phyloP scores from a whole-genome alignment of 2,113 vertebrate species.

The Willisornis vidua region DNA sequence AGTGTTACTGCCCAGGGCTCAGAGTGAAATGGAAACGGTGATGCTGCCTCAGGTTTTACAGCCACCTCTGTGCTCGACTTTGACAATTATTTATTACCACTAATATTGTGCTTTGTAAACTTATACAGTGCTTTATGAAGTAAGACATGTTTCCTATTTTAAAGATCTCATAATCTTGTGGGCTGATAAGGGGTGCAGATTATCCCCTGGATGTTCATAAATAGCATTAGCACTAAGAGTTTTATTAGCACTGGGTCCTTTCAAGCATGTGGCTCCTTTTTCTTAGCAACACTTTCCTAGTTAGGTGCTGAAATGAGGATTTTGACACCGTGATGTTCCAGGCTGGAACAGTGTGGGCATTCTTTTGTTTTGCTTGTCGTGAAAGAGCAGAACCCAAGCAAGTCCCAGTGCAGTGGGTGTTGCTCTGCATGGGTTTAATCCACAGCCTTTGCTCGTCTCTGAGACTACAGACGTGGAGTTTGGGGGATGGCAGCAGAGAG shows the following conservation, averaged over 20 bases:
- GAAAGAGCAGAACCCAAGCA: not conserved
- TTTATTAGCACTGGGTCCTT: conserved; percentile 7
- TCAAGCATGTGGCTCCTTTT: conserved; percentile 1
- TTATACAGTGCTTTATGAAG: not conserved
- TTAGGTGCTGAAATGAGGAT: not conserved
- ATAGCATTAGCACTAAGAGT: conserved; percentile 36
- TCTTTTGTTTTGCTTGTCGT: not conserved
- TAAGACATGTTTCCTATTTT: conserved; percentile 32
- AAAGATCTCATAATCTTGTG: conserved; percentile 32
- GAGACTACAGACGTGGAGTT: not conserved
- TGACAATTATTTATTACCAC: conserved; percentile 1
- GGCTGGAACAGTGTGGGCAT: not conserved
- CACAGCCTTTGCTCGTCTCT: not conserved
- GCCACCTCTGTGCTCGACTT: not conserved
- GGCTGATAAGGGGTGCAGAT: conserved; percentile 36
- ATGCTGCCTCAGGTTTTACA: not conserved
- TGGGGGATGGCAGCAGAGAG: conserved; percentile 64
- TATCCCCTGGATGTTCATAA: conserved; percentile 53
- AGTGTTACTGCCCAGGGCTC: not conserved
- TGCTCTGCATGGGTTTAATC: conserved; percentile 16
- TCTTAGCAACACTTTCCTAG: not conserved
- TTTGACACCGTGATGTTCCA: not conserved
- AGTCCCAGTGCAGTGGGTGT: not conserved
- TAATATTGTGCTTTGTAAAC: conserved; percentile 8
- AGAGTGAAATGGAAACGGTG: not conserved